Evolutionary conservation across 2,113 vertebrate genomes (phyloP).

Genomic region (Talpa occidentalis): DNA sequence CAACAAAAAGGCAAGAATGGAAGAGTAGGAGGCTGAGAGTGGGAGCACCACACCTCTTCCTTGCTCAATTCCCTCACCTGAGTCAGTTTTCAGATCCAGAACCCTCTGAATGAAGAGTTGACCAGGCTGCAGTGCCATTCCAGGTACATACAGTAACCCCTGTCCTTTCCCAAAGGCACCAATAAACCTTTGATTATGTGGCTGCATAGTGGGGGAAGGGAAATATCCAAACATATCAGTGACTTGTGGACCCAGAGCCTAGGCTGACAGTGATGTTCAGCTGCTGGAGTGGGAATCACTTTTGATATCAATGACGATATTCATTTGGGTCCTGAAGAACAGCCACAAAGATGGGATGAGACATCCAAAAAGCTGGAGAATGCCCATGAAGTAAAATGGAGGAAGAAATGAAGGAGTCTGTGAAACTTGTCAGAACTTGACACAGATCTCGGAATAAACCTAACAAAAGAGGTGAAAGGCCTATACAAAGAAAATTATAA

Average conservation of each 20-base stretch:
- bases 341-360: background rate
- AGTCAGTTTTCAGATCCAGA: background rate
- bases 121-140: fast-evolving
- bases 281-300: background rate
- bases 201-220: background rate
- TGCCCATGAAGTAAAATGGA: background rate
- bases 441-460: no score
- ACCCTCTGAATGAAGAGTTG: background rate
- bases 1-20: background rate
- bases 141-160: no score
- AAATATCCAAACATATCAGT: background rate
- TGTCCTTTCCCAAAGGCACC: background rate
- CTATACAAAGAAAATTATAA: no score
- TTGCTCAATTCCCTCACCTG: background rate
- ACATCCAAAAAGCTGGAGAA: background rate
- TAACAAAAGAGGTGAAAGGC: no score
- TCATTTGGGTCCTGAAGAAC: background rate
- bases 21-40: background rate
- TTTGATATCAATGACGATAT: background rate
- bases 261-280: background rate
- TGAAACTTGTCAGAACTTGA: background rate
- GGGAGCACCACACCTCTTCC: no score
- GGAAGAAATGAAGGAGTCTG: background rate
- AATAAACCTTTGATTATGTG: background rate
- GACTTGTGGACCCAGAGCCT: background rate